These are phyloP conservation scores for Manis pentadactyla DNA, from an alignment of 2,797 vertebrate species.

Conservation along the genomic window DNA sequence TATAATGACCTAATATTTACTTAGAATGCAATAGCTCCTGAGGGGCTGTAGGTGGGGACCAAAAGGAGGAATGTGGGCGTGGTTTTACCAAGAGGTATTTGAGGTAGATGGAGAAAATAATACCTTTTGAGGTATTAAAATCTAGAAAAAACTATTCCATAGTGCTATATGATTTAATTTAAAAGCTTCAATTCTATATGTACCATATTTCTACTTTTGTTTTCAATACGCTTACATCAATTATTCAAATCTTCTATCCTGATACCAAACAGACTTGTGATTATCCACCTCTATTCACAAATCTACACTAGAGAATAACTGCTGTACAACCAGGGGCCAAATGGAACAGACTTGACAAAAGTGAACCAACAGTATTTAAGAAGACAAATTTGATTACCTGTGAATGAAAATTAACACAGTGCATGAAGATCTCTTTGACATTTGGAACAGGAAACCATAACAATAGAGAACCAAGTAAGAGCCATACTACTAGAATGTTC, in stretches of 20 bases:
- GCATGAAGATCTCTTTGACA: not conserved
- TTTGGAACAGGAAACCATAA: constrained; percentile 26
- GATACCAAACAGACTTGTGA: not conserved
- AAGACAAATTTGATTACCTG: not conserved
- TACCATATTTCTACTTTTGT: not conserved
- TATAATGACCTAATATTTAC: constrained; percentile 55
- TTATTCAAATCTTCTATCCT: constrained; percentile 19
- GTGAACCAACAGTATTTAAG: not conserved
- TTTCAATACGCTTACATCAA: not conserved
- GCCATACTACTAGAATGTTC: not conserved
- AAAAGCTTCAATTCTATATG: not conserved
- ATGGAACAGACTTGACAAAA: not conserved
- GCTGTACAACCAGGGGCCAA: not conserved
- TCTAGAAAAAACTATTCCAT: not conserved
- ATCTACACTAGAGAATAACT: constrained; percentile 20
- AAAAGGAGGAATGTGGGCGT: not conserved
- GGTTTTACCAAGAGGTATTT: constrained; percentile 25
- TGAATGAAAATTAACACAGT: not conserved
- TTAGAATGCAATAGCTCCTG: constrained; percentile 42
- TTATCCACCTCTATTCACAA: constrained; percentile 14
- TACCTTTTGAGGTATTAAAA: constrained; percentile 53
- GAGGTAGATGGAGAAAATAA: constrained; percentile 17
- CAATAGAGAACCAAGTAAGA: not conserved
- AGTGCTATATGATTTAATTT: not conserved
- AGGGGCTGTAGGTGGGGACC: not conserved